phyloP scores from a whole-genome alignment of 1,140 invertebrate species.

The Lethocerus indicus region DNA sequence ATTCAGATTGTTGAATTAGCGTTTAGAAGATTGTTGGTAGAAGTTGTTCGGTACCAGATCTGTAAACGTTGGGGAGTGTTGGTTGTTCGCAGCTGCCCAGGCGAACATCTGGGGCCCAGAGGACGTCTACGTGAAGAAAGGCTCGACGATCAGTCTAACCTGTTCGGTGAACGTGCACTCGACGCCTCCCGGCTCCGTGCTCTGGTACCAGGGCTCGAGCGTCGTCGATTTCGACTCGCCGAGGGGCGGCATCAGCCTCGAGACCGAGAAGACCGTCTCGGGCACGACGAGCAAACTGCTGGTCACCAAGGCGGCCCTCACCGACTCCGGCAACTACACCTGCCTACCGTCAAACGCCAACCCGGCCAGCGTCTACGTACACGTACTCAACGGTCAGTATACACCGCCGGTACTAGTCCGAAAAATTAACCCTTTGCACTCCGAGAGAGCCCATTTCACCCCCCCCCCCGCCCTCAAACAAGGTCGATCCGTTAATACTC shows the following conservation, averaged over 20 bases:
- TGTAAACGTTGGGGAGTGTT: too few relatives aligned
- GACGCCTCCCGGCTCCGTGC: constrained; percentile 55
- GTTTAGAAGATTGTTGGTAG: too few relatives aligned
- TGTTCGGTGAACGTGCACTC: constrained; percentile 78
- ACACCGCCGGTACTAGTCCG: too few relatives aligned
- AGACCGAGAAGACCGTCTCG: constrained; percentile 76
- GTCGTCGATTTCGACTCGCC: constrained; percentile 75
- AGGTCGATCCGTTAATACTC: too few relatives aligned
- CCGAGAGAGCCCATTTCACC: too few relatives aligned
- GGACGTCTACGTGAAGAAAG: constrained; percentile 76
- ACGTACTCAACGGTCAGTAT: constrained; percentile 78
- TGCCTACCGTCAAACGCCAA: constrained; percentile 75
- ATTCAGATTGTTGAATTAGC: too few relatives aligned
- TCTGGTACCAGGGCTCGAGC: constrained; percentile 64
- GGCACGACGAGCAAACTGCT: constrained; percentile 77
- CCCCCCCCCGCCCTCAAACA: too few relatives aligned
- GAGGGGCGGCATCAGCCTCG: constrained; percentile 65
- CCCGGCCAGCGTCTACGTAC: constrained; percentile 69
- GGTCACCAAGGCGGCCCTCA: constrained; percentile 65
- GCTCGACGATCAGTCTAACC: constrained; percentile 75
- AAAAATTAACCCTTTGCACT: too few relatives aligned
- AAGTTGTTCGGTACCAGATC: too few relatives aligned
- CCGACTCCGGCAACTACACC: constrained; percentile 79
- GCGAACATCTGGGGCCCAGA: constrained; percentile 70
- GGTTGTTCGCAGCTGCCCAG: constrained; percentile 47